Conservation (phyloP, 2,113 vertebrate species). For the Archilochus colubris region DNA sequence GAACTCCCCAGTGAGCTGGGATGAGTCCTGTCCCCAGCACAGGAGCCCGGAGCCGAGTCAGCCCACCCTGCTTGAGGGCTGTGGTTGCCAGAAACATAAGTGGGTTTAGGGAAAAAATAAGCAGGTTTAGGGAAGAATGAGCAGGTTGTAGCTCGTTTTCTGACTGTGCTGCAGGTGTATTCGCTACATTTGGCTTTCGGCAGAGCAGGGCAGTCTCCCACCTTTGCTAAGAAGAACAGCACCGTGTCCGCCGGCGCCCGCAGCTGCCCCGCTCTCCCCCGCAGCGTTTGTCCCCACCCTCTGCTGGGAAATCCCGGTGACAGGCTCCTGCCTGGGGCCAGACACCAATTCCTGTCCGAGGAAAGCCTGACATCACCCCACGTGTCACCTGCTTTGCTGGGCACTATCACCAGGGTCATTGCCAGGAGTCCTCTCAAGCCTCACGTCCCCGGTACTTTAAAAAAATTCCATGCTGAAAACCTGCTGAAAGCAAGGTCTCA, state of each 20-base stretch:
- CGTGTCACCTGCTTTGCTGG: background rate
- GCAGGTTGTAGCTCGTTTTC: background rate
- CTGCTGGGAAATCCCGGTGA: background rate
- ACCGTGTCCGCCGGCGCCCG: accelerated
- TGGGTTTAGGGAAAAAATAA: background rate
- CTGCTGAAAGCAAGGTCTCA: background rate
- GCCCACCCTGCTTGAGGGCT: background rate
- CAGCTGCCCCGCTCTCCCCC: background rate
- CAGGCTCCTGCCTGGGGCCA: background rate
- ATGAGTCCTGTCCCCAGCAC: background rate
- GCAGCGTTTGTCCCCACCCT: background rate
- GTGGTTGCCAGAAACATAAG: accelerated
- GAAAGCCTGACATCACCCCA: background rate
- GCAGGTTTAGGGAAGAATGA: background rate
- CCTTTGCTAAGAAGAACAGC: background rate
- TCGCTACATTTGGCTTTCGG: background rate
- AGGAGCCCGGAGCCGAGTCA: background rate
- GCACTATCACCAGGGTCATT: accelerated
- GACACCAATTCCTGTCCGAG: background rate
- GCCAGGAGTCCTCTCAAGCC: background rate
- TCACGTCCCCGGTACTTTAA: background rate
- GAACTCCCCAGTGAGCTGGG: background rate
- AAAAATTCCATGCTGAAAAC: background rate
- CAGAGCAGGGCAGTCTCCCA: background rate
- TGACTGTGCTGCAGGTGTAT: background rate